Conservation (phyloP, 2,113 vertebrate genomes). For the Brienomyrus brachyistius region DNA sequence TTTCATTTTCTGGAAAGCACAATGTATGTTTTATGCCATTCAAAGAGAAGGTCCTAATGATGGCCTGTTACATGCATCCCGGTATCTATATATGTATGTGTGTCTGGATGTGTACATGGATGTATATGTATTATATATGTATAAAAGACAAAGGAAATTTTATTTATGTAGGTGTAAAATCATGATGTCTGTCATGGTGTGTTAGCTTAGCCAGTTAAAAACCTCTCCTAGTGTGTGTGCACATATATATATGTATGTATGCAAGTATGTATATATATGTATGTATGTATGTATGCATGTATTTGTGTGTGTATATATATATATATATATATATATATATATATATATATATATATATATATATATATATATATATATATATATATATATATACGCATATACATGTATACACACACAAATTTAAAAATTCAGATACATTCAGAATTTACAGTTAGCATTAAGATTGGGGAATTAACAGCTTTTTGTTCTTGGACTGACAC, state of each 20-base stretch:
- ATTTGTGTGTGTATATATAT: too few relatives aligned
- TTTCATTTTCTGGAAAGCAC: constrained; percentile 49
- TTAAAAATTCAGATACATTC: background rate
- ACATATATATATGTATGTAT: background rate
- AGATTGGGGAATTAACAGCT: constrained; percentile 17
- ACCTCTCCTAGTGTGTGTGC: background rate
- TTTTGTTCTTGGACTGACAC: background rate
- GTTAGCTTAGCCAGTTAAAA: background rate
- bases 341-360: rapidly evolving
- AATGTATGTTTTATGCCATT: constrained; percentile 20
- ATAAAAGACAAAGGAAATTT: background rate
- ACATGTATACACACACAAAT: background rate
- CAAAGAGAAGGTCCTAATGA: constrained; percentile 48
- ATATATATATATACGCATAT: background rate
- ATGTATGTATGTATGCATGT: rapidly evolving
- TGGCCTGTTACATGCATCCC: background rate
- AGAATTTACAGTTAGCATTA: constrained; percentile 34
- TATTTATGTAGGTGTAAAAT: background rate
- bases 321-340: too few relatives aligned
- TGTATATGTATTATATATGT: background rate
- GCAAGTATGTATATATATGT: too few relatives aligned
- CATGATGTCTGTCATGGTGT: background rate
- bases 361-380: background rate
- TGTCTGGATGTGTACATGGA: background rate
- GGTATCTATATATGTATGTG: background rate